Evolutionary conservation across 2,888 invertebrate genomes (phyloP).

Genomic region (Dynastes tityus): DNA sequence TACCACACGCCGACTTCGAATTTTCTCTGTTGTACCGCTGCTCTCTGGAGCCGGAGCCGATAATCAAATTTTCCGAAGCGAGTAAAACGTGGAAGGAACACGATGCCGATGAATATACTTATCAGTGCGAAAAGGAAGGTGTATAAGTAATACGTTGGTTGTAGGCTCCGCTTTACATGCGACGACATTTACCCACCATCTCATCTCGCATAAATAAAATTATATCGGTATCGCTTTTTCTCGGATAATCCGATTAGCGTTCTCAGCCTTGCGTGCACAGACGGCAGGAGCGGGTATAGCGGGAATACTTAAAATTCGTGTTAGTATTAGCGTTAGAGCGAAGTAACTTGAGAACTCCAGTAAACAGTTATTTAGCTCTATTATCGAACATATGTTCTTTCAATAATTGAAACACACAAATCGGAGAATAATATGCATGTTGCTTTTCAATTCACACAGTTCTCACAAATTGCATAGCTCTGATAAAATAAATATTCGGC

Average conservation of each 20-base stretch:
- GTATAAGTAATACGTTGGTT: neutral
- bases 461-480: too few relatives aligned
- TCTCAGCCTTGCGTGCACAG: neutral
- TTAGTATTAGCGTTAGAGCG: neutral
- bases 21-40: constrained; percentile 17
- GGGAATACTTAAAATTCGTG: constrained; percentile 15
- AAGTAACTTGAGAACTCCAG: too few relatives aligned
- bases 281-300: neutral
- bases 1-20: neutral
- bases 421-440: too few relatives aligned
- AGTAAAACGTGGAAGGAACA: constrained; percentile 29
- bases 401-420: too few relatives aligned
- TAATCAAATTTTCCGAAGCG: constrained; percentile 35
- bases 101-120: constrained; percentile 29
- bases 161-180: neutral
- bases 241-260: constrained; percentile 24
- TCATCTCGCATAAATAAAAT: constrained; percentile 32
- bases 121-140: constrained; percentile 4
- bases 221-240: constrained; percentile 30
- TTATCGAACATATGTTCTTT: too few relatives aligned
- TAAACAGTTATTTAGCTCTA: too few relatives aligned
- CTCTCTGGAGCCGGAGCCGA: neutral
- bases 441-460: too few relatives aligned
- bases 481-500: too few relatives aligned
- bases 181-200: constrained; percentile 14